Base-by-base conservation (phyloP, 2,888 invertebrate genomes). In the Aquatica leii region DNA sequence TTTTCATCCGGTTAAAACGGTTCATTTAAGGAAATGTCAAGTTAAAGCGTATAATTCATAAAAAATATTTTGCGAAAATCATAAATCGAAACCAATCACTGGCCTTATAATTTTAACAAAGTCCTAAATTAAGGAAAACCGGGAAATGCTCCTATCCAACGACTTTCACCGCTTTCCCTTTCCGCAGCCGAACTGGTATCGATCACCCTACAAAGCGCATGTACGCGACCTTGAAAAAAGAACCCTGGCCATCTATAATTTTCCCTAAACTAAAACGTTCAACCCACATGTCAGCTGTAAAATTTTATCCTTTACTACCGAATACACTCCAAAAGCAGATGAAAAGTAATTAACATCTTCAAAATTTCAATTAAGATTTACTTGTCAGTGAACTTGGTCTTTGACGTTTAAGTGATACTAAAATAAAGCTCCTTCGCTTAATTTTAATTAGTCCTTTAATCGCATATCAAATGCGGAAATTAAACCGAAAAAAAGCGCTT, bases 81-180 rank as follows among this genome's bases (percentile, higher is more conserved):
- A 24, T 24, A 24, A 24, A 24, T 24, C 2, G 24, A 24, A 24
- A 24, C 24, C 6, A 24, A 24, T 24, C 24, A 24, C 24, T 24
- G 24, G 4, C 24, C 24, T 24, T 24, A 24, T 24, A 24, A 24
- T 24, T 24, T 24, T 6, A 2, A 24, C 4, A 24, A 24, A 24
- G 15, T 34, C 46, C 56, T 21, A 50, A 52, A 51, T 57, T 40
- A 37, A 54, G 40, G 59, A 51, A 64, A 59, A 35, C 48, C 59
- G 24, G 55, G 50, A 51, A 59, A 59, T 48, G 40, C 35, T 21
- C 34, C n/a, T 41, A 34, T 34, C 52, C 46, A 35, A 48, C 50
- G 24, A 65, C 64, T 65, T 65, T 65, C 64, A 51, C 60, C 60
- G 46, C 64, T 65, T 65, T 60, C 64, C 48, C 56, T 65, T 65